Conservation (phyloP, 2,797 vertebrate genomes). For the Urocyon cinereoargenteus region DNA sequence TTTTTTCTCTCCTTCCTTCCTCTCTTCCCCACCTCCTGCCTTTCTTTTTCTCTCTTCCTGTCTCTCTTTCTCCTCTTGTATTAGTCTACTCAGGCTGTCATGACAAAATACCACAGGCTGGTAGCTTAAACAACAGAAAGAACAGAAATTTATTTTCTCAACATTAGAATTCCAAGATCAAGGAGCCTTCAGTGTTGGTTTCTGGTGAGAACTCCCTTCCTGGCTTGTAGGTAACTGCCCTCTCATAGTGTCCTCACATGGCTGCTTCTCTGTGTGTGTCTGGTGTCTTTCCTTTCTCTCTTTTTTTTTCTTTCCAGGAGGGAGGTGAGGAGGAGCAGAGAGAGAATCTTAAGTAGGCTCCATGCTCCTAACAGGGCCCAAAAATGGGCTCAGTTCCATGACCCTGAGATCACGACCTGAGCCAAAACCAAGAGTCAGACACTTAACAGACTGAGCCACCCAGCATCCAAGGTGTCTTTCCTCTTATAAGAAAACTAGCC, state of each 20-base stretch:
- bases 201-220: neutral
- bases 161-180: neutral
- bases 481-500: neutral
- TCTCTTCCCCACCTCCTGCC: neutral
- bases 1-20: neutral
- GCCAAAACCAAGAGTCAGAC: neutral
- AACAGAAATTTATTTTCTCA: neutral
- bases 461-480: neutral
- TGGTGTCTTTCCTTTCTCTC: neutral
- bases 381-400: neutral
- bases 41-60: neutral
- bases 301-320: neutral
- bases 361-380: neutral
- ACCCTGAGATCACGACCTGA: neutral
- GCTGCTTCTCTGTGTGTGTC: neutral
- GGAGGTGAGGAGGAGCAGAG: neutral
- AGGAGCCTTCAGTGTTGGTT: neutral
- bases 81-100: neutral
- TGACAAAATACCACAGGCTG: neutral
- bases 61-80: neutral
- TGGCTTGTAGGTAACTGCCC: neutral
- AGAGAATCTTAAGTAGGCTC: neutral
- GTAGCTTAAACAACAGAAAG: neutral
- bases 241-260: neutral
- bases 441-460: neutral